Percentiles rank a stretch among this genome's conserved stretches.
Conservation (phyloP, 2,113 vertebrate genomes). For the Zosterops japonicus region DNA sequence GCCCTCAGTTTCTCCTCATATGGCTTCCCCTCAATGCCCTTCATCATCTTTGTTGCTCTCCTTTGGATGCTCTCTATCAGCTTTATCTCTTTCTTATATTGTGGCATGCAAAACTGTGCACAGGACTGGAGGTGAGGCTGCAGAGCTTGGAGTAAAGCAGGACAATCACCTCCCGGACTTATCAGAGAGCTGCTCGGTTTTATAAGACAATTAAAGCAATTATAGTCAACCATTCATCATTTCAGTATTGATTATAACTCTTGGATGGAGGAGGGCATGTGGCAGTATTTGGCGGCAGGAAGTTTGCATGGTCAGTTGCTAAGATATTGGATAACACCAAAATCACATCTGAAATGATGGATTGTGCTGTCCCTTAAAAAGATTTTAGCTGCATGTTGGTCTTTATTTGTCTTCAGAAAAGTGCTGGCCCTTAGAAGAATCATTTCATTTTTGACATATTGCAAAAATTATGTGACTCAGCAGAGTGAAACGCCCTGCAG, state of each 20-base stretch:
- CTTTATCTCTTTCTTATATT: neutral
- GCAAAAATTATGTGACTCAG: slow-evolving; percentile 26
- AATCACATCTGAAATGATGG: neutral
- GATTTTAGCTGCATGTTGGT: neutral
- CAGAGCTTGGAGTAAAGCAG: neutral
- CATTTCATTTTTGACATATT: slow-evolving; percentile 29
- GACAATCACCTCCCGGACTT: neutral
- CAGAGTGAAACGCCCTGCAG: neutral
- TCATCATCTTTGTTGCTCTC: neutral
- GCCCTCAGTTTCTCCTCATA: neutral
- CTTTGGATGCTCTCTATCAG: neutral
- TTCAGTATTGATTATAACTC: neutral
- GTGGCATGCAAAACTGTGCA: neutral
- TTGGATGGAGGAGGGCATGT: neutral
- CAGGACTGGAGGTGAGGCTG: neutral
- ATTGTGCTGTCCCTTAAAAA: slow-evolving; percentile 3
- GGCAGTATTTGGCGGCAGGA: neutral
- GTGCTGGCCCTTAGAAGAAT: slow-evolving; percentile 53
- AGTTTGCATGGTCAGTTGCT: neutral
- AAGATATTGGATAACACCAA: neutral
- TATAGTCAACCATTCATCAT: neutral
- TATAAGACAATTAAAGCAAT: neutral
- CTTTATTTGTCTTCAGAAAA: slow-evolving; percentile 29
- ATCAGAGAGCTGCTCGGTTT: neutral
- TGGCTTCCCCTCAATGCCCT: accelerated